Evolutionary conservation across 2,888 invertebrate genomes (phyloP).

Genomic region (Scaptomyza caliginosa): DNA sequence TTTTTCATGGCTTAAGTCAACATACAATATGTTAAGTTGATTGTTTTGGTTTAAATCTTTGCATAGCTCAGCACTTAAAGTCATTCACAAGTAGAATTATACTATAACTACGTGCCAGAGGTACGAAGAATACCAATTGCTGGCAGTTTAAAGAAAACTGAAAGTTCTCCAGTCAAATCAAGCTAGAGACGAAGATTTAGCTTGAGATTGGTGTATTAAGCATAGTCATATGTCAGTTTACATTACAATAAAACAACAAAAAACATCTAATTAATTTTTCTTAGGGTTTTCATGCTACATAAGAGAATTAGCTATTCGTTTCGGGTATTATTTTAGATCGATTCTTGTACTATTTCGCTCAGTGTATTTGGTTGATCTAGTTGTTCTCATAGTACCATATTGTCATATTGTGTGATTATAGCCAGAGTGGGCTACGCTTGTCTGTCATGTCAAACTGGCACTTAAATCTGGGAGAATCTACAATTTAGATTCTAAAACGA

Average conservation of each 20-base stretch:
- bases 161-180: neutral
- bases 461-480: constrained; percentile 36
- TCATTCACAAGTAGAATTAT: neutral
- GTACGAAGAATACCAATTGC: neutral
- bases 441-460: constrained; percentile 50
- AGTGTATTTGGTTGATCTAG: neutral
- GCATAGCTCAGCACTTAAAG: neutral
- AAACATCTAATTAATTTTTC: neutral
- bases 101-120: neutral
- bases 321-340: no score
- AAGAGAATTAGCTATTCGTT: no score
- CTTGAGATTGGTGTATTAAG: neutral
- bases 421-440: constrained; percentile 9
- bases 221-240: constrained; percentile 5
- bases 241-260: constrained; percentile 3
- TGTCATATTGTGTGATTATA: constrained; percentile 44
- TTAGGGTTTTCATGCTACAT: no score
- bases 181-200: neutral
- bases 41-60: neutral
- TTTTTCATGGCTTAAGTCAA: neutral
- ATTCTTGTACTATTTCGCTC: neutral
- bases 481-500: constrained; percentile 24
- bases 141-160: neutral
- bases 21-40: neutral
- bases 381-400: constrained; percentile 1